A percentile compares a stretch with the other conserved stretches of the same genome.
phyloP scores from a whole-genome alignment of 2,888 invertebrate genomes.

The Teleiodes luculella region DNA sequence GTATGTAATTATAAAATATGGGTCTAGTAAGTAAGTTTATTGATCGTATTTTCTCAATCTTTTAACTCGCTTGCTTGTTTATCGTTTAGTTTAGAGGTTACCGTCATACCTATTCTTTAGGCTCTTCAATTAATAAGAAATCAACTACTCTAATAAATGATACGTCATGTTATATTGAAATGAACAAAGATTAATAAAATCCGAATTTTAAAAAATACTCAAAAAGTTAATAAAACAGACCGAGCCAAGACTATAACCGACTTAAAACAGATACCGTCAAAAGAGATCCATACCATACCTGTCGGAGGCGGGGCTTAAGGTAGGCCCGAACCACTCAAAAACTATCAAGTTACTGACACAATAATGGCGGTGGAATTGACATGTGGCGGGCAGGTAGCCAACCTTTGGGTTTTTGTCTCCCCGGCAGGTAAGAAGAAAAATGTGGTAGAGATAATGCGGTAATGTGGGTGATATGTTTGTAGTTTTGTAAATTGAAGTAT shows the following conservation, averaged over 20 bases:
- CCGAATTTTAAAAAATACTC: background rate
- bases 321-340: too few relatives aligned
- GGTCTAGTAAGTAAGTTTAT: too few relatives aligned
- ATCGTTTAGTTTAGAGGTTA: too few relatives aligned
- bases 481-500: too few relatives aligned
- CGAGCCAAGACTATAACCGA: background rate
- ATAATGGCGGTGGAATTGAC: background rate
- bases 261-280: background rate
- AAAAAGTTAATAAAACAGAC: background rate
- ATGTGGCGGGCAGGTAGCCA: background rate
- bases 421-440: background rate
- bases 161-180: too few relatives aligned
- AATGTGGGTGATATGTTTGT: background rate
- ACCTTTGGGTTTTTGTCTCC: background rate
- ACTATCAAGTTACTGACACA: constrained; percentile 1
- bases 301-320: constrained; percentile 4
- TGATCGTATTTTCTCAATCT: too few relatives aligned
- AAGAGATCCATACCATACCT: background rate
- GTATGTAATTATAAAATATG: too few relatives aligned
- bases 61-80: too few relatives aligned
- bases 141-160: too few relatives aligned
- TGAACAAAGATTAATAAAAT: background rate
- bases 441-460: background rate
- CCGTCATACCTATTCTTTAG: too few relatives aligned
- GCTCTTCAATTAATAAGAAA: too few relatives aligned